Percentiles rank a stretch among this genome's conserved stretches.
These are phyloP conservation scores for Amblyjoppa fuscipennis DNA, from an alignment of 2,888 invertebrate genomes.

Conservation along the genomic window DNA sequence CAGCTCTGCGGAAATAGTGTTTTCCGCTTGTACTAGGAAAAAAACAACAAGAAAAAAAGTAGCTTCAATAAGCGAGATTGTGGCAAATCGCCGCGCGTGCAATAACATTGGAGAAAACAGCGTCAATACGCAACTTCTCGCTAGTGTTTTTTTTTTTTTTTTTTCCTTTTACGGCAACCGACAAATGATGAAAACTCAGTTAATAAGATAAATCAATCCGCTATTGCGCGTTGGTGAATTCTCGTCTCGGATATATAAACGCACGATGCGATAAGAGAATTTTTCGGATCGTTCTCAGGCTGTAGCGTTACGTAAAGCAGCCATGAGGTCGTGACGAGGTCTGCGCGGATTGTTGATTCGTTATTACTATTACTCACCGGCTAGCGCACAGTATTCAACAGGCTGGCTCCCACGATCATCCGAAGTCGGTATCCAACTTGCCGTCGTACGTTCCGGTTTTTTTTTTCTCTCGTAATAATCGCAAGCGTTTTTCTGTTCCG, in stretches of 20 bases:
- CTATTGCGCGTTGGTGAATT: background rate
- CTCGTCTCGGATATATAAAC: background rate
- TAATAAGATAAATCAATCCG: background rate
- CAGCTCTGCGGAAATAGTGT: slow-evolving; percentile 48
- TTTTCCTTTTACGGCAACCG: no score
- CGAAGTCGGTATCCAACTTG: slow-evolving; percentile 11
- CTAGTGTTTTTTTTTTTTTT: no score
- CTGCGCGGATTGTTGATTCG: slow-evolving; percentile 46
- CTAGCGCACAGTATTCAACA: slow-evolving; percentile 24
- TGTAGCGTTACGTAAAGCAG: slow-evolving; percentile 55
- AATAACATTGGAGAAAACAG: no score
- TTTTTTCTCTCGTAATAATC: background rate
- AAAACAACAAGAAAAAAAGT: slow-evolving; percentile 11
- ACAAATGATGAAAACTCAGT: background rate
- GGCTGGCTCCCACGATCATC: slow-evolving; percentile 37
- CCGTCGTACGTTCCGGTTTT: background rate
- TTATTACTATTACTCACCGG: slow-evolving; percentile 62
- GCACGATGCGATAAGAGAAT: slow-evolving; percentile 32
- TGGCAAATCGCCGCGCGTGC: no score
- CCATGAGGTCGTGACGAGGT: slow-evolving; percentile 36
- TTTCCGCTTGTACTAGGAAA: slow-evolving; percentile 36
- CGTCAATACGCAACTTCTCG: no score
- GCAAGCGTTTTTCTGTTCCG: background rate
- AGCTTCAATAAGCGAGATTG: background rate
- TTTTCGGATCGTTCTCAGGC: slow-evolving; percentile 19